Percentiles rank a stretch among this genome's conserved stretches.
These are phyloP conservation scores for Alca torda DNA, from an alignment of 2,797 vertebrate genomes.

Conservation along the genomic window DNA sequence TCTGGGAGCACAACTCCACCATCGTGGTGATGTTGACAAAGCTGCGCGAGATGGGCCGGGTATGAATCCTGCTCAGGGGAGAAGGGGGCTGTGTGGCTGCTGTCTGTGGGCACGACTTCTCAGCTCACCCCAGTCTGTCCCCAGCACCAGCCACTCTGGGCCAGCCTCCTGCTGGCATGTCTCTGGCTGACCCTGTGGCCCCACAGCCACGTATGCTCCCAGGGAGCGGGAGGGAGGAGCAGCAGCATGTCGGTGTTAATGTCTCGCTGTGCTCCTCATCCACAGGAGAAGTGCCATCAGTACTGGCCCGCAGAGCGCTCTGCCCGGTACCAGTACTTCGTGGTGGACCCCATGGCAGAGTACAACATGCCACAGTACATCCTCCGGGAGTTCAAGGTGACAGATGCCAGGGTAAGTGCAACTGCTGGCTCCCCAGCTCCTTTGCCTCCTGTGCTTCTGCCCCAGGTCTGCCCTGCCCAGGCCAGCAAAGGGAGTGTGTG, in stretches of 20 bases:
- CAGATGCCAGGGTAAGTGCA: constrained; percentile 89
- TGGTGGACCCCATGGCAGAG: constrained; percentile 98
- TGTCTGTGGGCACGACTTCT: neutral
- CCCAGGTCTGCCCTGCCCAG: neutral
- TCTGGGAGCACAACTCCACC: constrained; percentile 98
- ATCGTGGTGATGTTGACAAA: constrained; percentile 98
- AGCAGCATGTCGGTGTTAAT: neutral
- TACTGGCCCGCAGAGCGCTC: constrained; percentile 98
- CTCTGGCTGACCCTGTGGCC: neutral
- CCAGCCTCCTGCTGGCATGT: neutral
- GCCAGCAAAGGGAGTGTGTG: fast-evolving
- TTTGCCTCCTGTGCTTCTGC: neutral
- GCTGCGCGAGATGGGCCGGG: constrained; percentile 95
- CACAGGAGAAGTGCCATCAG: constrained; percentile 96
- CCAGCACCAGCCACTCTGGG: neutral
- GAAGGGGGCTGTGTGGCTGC: neutral
- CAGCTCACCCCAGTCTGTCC: neutral
- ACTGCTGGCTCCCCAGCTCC: neutral
- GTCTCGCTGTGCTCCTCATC: neutral
- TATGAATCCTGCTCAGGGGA: constrained; percentile 56
- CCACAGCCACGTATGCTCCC: neutral
- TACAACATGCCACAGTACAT: constrained; percentile 99
- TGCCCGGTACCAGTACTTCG: constrained; percentile 96
- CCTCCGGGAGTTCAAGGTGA: constrained; percentile 96
- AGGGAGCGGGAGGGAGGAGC: neutral